These are phyloP conservation scores for Berghia stephanieae DNA, from an alignment of 1,140 invertebrate species.

Conservation along the genomic window DNA sequence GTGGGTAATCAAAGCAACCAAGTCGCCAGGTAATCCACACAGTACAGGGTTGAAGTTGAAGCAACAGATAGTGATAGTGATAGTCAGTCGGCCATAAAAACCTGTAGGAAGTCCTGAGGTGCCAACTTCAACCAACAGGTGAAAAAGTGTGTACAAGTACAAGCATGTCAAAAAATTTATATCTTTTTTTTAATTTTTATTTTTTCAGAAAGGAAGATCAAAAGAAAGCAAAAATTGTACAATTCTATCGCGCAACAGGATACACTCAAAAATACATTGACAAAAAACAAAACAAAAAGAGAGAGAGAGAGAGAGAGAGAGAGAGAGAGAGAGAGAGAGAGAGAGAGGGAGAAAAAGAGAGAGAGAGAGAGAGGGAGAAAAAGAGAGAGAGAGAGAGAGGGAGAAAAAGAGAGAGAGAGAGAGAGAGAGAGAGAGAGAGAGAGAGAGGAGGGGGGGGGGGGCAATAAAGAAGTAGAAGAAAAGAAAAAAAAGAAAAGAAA, in stretches of 20 bases:
- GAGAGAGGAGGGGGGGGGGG: not conserved
- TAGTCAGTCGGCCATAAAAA: too few species aligned
- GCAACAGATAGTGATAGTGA: too few species aligned
- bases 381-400: not conserved
- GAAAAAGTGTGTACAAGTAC: slow-evolving; percentile 3
- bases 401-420: slow-evolving; percentile 15
- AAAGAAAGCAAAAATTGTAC: not conserved
- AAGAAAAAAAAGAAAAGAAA: not conserved
- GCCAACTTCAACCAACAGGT: not conserved
- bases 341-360: not conserved
- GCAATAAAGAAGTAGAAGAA: not conserved
- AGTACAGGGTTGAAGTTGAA: too few species aligned
- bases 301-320: not conserved
- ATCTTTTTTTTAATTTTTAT: too few species aligned
- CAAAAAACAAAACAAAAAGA: not conserved
- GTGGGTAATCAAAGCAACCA: too few species aligned
- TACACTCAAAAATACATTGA: not conserved
- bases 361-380: slow-evolving; percentile 9
- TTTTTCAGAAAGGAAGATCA: not conserved
- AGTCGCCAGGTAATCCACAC: too few species aligned
- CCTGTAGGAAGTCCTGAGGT: not conserved
- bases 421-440: not conserved
- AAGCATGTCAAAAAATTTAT: not conserved
- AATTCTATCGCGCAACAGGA: not conserved
- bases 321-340: slow-evolving; percentile 22